Conservation (phyloP, 2,888 invertebrate species). For the Pemphredon lugubris region DNA sequence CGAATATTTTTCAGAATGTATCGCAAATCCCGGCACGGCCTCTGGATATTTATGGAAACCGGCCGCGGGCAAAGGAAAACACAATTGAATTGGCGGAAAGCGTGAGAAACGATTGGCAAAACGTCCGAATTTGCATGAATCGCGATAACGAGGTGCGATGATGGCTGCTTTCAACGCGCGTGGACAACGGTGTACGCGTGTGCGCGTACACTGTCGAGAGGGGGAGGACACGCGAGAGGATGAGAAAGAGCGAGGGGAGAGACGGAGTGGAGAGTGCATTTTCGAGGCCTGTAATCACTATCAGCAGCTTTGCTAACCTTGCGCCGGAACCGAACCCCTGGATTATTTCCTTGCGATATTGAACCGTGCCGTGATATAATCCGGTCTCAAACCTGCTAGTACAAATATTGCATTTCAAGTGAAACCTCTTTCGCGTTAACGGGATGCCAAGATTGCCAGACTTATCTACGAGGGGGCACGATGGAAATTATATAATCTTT, state of each 20-base stretch:
- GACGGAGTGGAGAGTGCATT: conserved; percentile 18
- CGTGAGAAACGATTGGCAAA: conserved; percentile 18
- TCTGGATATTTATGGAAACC: background rate
- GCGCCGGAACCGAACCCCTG: conserved; percentile 25
- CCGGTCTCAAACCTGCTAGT: conserved; percentile 22
- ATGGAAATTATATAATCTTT: background rate
- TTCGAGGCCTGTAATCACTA: conserved; percentile 41
- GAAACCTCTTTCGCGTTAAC: background rate
- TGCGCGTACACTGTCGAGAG: background rate
- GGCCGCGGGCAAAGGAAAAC: conserved; percentile 5
- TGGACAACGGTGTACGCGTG: no score
- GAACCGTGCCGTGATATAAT: conserved; percentile 28
- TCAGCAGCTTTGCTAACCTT: conserved; percentile 28
- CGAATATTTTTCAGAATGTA: conserved; percentile 10
- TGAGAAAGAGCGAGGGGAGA: background rate
- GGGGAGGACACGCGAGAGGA: background rate
- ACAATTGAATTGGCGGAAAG: background rate
- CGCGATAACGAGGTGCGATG: conserved; percentile 44
- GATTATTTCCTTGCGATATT: conserved; percentile 32
- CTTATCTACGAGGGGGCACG: no score
- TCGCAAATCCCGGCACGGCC: conserved; percentile 1
- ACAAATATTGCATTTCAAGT: conserved; percentile 23
- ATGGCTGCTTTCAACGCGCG: conserved; percentile 21
- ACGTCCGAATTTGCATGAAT: conserved; percentile 57
- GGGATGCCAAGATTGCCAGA: background rate